A percentile compares a stretch with the other conserved stretches of the same genome.
Conservation (phyloP, 2,797 vertebrate genomes). For the Chromobotia macracanthus region DNA sequence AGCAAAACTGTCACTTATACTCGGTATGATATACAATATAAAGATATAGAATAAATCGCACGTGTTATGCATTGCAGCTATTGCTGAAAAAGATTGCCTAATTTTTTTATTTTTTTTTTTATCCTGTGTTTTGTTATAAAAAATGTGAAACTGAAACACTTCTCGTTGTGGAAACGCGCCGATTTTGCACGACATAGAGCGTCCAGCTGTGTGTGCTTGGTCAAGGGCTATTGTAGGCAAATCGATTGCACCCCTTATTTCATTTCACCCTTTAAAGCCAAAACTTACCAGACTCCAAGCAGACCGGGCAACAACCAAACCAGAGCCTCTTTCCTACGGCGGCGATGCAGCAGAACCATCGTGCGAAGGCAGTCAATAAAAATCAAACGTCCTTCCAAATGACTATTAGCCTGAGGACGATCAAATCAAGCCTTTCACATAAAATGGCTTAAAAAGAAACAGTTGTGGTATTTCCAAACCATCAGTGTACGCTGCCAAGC, state of each 20-base stretch:
- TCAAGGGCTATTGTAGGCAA: constrained; percentile 1
- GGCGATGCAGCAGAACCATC: constrained; percentile 54
- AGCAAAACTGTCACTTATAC: constrained; percentile 23
- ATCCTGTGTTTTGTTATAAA: too few relatives aligned
- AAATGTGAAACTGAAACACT: neutral
- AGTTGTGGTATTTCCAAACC: neutral
- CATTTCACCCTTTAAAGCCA: neutral
- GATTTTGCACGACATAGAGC: neutral
- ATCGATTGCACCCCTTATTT: neutral
- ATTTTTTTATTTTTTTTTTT: too few relatives aligned
- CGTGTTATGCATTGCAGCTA: neutral
- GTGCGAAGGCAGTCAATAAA: constrained; percentile 5
- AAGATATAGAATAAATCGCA: neutral
- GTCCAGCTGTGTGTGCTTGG: neutral
- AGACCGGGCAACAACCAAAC: constrained; percentile 70
- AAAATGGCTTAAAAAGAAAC: neutral
- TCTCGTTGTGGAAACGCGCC: neutral
- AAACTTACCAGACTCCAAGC: constrained; percentile 76
- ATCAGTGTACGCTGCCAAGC: neutral
- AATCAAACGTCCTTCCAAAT: constrained; percentile 22
- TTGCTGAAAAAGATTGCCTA: too few relatives aligned
- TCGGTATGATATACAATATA: neutral
- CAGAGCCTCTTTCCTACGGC: constrained; percentile 64
- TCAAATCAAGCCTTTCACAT: neutral
- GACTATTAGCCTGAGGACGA: neutral